Evolutionary conservation across 2,888 invertebrate species (phyloP).

Genomic region (Eustalomyia histrio): DNA sequence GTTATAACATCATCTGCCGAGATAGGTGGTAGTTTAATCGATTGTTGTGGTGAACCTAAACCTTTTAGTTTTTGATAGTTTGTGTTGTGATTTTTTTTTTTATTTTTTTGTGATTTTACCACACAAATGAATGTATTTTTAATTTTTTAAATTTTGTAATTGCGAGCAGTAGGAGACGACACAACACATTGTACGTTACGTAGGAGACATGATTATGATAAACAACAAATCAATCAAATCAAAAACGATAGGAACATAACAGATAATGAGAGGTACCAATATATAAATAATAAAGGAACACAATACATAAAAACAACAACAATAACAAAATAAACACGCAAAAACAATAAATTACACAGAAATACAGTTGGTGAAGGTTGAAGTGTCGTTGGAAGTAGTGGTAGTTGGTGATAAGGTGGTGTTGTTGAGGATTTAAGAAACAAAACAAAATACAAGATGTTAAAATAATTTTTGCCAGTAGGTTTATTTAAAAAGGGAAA

Average conservation of each 20-base stretch:
- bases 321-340: conserved; percentile 6
- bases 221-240: conserved; percentile 45
- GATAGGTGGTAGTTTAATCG: conserved; percentile 80
- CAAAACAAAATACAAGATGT: conserved; percentile 1
- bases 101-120: conserved; percentile 59
- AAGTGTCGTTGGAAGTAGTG: conserved; percentile 47
- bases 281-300: conserved; percentile 32
- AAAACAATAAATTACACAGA: conserved; percentile 23
- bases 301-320: conserved; percentile 28
- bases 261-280: conserved; percentile 51
- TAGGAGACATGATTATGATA: conserved; percentile 48
- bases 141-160: conserved; percentile 42
- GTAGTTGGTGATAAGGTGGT: conserved; percentile 9
- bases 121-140: conserved; percentile 55
- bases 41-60: conserved; percentile 77
- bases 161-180: conserved; percentile 38
- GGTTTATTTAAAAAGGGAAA: background rate
- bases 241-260: conserved; percentile 34
- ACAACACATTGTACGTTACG: conserved; percentile 41
- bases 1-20: conserved; percentile 77
- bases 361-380: conserved; percentile 55
- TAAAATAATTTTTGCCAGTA: background rate
- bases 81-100: conserved; percentile 55
- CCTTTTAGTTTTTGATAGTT: conserved; percentile 69
- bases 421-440: background rate